Base-by-base conservation (phyloP, 2,888 invertebrate species). In the Acanthopleura granulata region DNA sequence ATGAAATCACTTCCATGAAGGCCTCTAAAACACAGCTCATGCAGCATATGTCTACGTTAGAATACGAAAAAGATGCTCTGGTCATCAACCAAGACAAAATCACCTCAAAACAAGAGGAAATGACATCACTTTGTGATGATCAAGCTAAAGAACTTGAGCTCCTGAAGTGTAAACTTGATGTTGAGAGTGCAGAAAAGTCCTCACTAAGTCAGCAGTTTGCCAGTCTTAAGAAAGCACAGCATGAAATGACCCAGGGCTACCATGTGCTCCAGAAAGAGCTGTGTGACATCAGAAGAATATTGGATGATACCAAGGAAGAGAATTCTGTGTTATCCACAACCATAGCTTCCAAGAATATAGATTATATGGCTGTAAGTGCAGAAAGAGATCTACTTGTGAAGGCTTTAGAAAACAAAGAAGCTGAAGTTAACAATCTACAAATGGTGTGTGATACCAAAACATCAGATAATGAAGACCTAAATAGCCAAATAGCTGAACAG, bases 381-480 rank as follows among this genome's bases (percentile, higher is more conserved):
- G 57, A 57, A 57, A n/a, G 18, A 57, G 57, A 57, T 22, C 57
- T 12, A 22, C 27, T 66, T 16, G 29, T 22, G 3, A 25, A 66
- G 16, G 16, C 22, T 16, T 27, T 66, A 6, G 22, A 22, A 16
- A 66, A 66, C 15, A 25, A 25, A 27, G 25, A 27, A 66, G 66
- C 22, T 22, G 27, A 57, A 6, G 57, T 22, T 57, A 1, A 4
- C 12, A 12, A 66, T 27, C 29, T 78, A 30, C 71, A 78, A 66
- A 70, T 74, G 51, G 74, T 81, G 61, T 49, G 80, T 66, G 79
- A 79, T 40, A 79, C 79, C 69, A 79, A 78, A 27, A 75, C 78
- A 40, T 62, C 57, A 0, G 49, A 71, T 6, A 75, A 80, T 62
- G 73, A 78, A 22, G 76, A 76, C 27, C 72, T 81, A 16, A 74